phyloP scores from a whole-genome alignment of 2,113 vertebrate species.

The cattle (Bos taurus) region ARS-UCD2.0 NC_037329.1:29163501-29164000 shows the following conservation, averaged over 20 bases:
- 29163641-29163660: background rate
- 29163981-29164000: too few species aligned
- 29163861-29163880: conserved; percentile 29
- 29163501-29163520: background rate
- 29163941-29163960: too few species aligned
- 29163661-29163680: background rate
- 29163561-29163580: background rate
- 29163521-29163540: fast-evolving
- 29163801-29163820: background rate
- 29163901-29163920: too few species aligned
- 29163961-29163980: fast-evolving
- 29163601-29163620: background rate
- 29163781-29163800: conserved; percentile 22
- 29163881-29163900: too few species aligned
- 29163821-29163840: background rate
- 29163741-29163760: background rate
- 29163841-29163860: conserved; percentile 23
- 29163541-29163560: background rate
- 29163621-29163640: background rate
- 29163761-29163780: background rate
- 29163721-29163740: background rate
- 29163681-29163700: background rate
- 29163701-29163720: background rate
- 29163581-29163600: background rate
- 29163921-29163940: too few species aligned